Base-by-base conservation (phyloP, 2,888 invertebrate species). In the Tetragnatha montana region DNA sequence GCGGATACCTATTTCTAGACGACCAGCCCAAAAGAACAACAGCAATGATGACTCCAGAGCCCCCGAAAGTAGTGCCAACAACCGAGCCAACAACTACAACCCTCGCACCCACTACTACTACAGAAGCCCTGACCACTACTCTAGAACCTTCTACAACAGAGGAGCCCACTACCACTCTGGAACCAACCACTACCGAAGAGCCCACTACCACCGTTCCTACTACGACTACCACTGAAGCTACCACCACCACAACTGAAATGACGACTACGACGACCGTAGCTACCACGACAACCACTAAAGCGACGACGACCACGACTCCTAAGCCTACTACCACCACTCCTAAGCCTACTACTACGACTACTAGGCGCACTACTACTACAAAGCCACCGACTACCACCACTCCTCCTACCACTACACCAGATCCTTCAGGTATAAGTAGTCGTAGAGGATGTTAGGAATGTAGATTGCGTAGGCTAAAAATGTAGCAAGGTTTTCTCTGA, bases 341-440 rank as follows among this genome's bases (percentile, higher is more conserved):
- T 2, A 85, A 68, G 0, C 73, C 81, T 6, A 73, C 86, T 3
- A 85, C 74, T 17, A 73, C 87, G 1, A 87, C 76, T 3, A 86
- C 86, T 7, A 86, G 50, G 49, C 69, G 76, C 14, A 80, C 90
- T 0, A 90, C 90, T 7, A 90, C 90, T 4, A 87, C 90, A 17
- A 84, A 79, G 21, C 68, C 70, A 50, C 79, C 87, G 7, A 91
- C 90, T 6, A 88, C 87, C 6, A 88, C 90, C 50, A 74, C 50
- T 22, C 88, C 91, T 8, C 50, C 91, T n/a, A 91, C 91, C 4
- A 88, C 91, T 8, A 91, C 91, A 0, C 89, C 89, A 71, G 90
- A 90, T 83, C 90, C 90, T 8, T 87, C 90, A 90, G 90, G 90
- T 90, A 90, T 80, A 17, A 49, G 0, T 19, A 70, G 68, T 14